A percentile compares a stretch with the other conserved stretches of the same genome.
These are phyloP conservation scores for Agrochola lota DNA, from an alignment of 2,888 invertebrate species.

Conservation along the genomic window DNA sequence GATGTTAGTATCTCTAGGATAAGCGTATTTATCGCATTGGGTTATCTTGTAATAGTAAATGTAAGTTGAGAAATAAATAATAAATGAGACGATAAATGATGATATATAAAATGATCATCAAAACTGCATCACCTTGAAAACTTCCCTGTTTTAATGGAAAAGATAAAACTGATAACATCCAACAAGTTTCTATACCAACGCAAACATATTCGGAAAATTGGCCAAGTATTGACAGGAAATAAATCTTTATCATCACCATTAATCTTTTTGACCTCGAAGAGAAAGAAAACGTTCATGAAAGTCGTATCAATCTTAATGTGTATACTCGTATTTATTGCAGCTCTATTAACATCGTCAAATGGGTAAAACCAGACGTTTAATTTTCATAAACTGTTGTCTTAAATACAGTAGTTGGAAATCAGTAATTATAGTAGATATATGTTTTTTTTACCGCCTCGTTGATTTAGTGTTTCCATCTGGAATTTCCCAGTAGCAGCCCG, in stretches of 20 bases:
- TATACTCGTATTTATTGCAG: slow-evolving; percentile 19
- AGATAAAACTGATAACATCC: background rate
- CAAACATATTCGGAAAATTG: slow-evolving; percentile 8
- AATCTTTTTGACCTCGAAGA: slow-evolving; percentile 14
- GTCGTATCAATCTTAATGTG: slow-evolving; percentile 19
- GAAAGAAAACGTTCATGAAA: slow-evolving; percentile 27
- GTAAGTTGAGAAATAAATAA: background rate
- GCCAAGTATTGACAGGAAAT: slow-evolving; percentile 5
- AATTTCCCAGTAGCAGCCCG: too few species aligned
- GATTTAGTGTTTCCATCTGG: too few species aligned
- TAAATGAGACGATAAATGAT: background rate
- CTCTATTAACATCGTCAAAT: slow-evolving; percentile 19
- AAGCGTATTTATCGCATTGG: too few species aligned
- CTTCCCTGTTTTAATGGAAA: background rate
- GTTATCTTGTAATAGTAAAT: too few species aligned
- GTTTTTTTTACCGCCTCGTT: too few species aligned
- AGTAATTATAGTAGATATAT: background rate
- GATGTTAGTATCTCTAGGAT: too few species aligned
- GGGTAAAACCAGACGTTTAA: slow-evolving; percentile 30
- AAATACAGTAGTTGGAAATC: background rate
- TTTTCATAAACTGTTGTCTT: slow-evolving; percentile 23
- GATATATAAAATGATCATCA: background rate
- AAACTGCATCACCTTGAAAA: background rate
- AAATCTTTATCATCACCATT: slow-evolving; percentile 14
- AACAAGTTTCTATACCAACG: background rate